A percentile compares a stretch with the other conserved stretches of the same genome.
phyloP scores from a whole-genome alignment of 1,140 invertebrate genomes.

The Potamilus streckersoni region DNA sequence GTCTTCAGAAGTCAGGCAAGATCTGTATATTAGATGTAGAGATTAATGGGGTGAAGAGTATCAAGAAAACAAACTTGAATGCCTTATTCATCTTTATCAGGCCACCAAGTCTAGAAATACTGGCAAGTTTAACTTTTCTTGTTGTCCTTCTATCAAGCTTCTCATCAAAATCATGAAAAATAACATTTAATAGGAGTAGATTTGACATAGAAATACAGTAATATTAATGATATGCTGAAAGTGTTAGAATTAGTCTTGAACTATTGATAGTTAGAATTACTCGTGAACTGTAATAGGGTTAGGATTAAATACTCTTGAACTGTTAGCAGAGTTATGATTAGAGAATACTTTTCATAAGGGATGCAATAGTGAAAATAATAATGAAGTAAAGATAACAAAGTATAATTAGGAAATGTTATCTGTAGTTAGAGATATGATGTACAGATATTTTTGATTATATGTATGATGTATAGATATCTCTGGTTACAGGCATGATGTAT shows the following conservation, averaged over 20 bases:
- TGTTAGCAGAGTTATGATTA: background rate
- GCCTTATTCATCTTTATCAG: constrained; percentile 92
- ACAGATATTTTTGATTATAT: no score
- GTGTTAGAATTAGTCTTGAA: no score
- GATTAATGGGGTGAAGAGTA: constrained; percentile 93
- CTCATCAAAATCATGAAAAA: background rate
- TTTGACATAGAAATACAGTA: background rate
- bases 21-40: constrained; percentile 97
- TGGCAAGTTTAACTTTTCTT: constrained; percentile 49
- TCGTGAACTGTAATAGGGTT: no score
- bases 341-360: background rate
- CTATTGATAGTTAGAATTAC: no score
- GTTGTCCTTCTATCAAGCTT: background rate
- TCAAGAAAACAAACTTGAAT: constrained; percentile 86
- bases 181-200: background rate
- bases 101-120: constrained; percentile 85
- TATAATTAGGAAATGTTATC: no score
- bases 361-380: no score
- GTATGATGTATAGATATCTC: no score
- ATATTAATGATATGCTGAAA: no score
- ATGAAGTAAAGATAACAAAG: no score
- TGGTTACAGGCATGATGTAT: no score
- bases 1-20: constrained; percentile 82
- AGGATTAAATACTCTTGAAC: background rate
- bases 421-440: no score